Evolutionary conservation across 2,888 invertebrate genomes (phyloP).

Genomic region (Phyllotreta striolata): DNA sequence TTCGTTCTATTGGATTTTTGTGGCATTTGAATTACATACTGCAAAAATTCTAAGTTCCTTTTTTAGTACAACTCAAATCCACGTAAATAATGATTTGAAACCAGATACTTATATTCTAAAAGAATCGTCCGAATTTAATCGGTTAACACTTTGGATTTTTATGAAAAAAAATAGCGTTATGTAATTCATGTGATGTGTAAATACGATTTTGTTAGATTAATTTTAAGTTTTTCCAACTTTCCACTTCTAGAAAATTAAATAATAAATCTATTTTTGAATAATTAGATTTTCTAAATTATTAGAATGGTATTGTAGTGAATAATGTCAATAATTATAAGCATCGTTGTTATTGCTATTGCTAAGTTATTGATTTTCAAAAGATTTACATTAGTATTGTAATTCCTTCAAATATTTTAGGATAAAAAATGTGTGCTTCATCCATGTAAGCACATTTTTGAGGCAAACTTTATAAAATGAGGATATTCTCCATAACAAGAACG

Average conservation of each 20-base stretch:
- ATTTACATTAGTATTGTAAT: constrained; percentile 17
- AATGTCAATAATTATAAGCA: constrained; percentile 1
- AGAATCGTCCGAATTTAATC: too few relatives aligned
- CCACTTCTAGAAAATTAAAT: constrained; percentile 33
- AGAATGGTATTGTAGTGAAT: constrained; percentile 18
- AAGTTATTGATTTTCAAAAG: too few relatives aligned
- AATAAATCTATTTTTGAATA: constrained; percentile 56
- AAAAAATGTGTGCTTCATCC: too few relatives aligned
- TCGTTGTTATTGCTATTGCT: background rate
- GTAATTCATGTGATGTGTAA: constrained; percentile 38
- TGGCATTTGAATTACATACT: too few relatives aligned
- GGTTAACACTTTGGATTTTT: constrained; percentile 9
- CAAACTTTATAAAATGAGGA: too few relatives aligned
- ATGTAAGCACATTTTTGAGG: too few relatives aligned
- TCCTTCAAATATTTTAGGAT: background rate
- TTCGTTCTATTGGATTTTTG: too few relatives aligned
- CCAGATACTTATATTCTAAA: background rate
- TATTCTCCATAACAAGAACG: too few relatives aligned
- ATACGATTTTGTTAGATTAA: constrained; percentile 39
- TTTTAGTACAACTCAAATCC: background rate
- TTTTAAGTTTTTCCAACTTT: constrained; percentile 26
- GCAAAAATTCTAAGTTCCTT: too few relatives aligned
- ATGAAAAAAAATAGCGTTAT: constrained; percentile 19
- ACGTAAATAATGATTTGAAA: constrained; percentile 1
- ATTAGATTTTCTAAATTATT: constrained; percentile 52